Evolutionary conservation across 2,888 invertebrate genomes (phyloP).

Genomic region (Gymnosoma rotundatum): DNA sequence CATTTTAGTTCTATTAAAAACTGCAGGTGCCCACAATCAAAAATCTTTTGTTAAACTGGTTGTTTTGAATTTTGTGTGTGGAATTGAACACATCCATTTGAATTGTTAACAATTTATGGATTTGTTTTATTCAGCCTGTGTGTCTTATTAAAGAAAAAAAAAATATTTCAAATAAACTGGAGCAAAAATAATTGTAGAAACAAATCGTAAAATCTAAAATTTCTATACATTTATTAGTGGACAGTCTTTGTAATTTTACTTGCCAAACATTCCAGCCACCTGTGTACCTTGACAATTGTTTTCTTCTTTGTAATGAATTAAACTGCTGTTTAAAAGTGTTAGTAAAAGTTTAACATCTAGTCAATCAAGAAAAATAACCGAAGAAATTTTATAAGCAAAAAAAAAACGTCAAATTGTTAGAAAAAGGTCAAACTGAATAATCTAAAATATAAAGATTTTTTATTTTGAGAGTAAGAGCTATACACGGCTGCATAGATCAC

Average conservation of each 20-base stretch:
- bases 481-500: no score
- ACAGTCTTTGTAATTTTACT: constrained; percentile 26
- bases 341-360: not conserved
- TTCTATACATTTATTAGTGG: not conserved
- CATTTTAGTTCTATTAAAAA: not conserved
- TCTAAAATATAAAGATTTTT: no score
- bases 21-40: constrained; percentile 60
- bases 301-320: constrained; percentile 16
- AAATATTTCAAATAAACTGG: constrained; percentile 29
- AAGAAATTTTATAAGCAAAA: no score
- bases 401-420: no score
- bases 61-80: not conserved
- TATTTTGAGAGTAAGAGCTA: no score
- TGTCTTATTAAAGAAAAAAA: not conserved
- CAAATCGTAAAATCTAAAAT: constrained; percentile 17
- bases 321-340: not conserved
- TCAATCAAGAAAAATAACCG: not conserved
- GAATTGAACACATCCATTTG: constrained; percentile 13
- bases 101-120: constrained; percentile 13
- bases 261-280: constrained; percentile 11
- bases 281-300: constrained; percentile 24
- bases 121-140: not conserved
- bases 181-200: constrained; percentile 26
- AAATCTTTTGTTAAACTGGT: constrained; percentile 15
- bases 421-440: no score